Conservation (phyloP, 2,113 vertebrate genomes). For the Catharus bicknelli region DNA sequence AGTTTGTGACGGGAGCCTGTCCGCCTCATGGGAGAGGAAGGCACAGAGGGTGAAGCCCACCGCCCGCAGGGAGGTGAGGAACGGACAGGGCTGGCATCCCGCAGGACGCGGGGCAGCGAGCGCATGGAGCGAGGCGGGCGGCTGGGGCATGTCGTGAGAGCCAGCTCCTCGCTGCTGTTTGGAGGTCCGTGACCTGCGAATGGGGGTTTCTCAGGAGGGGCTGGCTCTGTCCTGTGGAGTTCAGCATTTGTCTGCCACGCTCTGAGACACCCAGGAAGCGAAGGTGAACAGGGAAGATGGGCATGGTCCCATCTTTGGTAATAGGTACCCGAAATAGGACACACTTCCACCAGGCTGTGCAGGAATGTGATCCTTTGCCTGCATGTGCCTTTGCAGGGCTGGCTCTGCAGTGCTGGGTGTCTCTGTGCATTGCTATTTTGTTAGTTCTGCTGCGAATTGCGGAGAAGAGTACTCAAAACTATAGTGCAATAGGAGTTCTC, state of each 20-base stretch:
- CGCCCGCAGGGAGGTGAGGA: background rate
- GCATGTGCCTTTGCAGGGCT: background rate
- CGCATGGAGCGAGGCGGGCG: background rate
- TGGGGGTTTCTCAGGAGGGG: background rate
- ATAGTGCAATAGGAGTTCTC: background rate
- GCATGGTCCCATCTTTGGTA: background rate
- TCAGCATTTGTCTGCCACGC: background rate
- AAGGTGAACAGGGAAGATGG: background rate
- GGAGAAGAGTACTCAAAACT: background rate
- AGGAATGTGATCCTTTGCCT: background rate
- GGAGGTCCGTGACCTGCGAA: background rate
- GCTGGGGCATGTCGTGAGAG: background rate
- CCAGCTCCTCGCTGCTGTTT: fast-evolving
- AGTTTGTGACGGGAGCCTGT: background rate
- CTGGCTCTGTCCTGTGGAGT: background rate
- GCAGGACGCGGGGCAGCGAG: fast-evolving
- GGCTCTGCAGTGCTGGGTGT: background rate
- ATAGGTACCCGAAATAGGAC: background rate
- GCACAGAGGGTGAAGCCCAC: fast-evolving
- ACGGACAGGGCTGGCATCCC: background rate
- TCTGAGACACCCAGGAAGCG: background rate
- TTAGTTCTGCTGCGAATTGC: background rate
- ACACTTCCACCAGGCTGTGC: fast-evolving
- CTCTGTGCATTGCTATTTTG: background rate
- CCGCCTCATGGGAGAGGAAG: background rate